These are phyloP conservation scores for Synanthedon formicaeformis DNA, from an alignment of 2,888 invertebrate species.

Conservation along the genomic window DNA sequence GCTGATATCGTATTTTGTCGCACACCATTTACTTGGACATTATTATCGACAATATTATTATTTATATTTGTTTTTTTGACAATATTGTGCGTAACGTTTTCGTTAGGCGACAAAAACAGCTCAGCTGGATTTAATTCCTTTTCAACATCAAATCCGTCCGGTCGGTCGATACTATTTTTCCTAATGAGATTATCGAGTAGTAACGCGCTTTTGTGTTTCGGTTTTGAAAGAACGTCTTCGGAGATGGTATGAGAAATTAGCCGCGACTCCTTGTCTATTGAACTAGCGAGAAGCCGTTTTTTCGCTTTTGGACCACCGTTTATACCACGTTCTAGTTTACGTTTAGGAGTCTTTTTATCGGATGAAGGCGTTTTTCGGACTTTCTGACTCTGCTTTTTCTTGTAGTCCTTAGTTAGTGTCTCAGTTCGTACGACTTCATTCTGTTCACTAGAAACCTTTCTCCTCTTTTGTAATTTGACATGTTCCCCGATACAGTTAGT, in stretches of 20 bases:
- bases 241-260: constrained; percentile 17
- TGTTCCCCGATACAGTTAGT: constrained; percentile 67
- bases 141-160: constrained; percentile 44
- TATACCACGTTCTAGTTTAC: constrained; percentile 41
- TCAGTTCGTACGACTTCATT: constrained; percentile 32
- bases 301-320: constrained; percentile 36
- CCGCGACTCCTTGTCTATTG: constrained; percentile 38
- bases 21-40: constrained; percentile 35
- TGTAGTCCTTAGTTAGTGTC: constrained; percentile 40
- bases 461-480: constrained; percentile 63
- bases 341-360: constrained; percentile 55
- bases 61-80: constrained; percentile 60
- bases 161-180: constrained; percentile 70
- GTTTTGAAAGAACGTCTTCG: constrained; percentile 35
- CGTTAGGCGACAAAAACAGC: constrained; percentile 51
- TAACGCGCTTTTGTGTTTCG: constrained; percentile 59
- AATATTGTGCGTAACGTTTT: constrained; percentile 36
- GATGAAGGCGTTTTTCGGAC: constrained; percentile 29
- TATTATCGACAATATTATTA: constrained; percentile 56
- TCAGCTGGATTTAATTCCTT: constrained; percentile 54
- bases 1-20: constrained; percentile 48
- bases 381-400: constrained; percentile 34
- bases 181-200: constrained; percentile 68
- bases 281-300: constrained; percentile 32
- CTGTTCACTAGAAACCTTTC: constrained; percentile 62